Percentiles rank a stretch among this genome's conserved stretches.
Evolutionary conservation across 1,140 invertebrate genomes (phyloP).

Genomic region (Caenorhabditis tropicalis): DNA sequence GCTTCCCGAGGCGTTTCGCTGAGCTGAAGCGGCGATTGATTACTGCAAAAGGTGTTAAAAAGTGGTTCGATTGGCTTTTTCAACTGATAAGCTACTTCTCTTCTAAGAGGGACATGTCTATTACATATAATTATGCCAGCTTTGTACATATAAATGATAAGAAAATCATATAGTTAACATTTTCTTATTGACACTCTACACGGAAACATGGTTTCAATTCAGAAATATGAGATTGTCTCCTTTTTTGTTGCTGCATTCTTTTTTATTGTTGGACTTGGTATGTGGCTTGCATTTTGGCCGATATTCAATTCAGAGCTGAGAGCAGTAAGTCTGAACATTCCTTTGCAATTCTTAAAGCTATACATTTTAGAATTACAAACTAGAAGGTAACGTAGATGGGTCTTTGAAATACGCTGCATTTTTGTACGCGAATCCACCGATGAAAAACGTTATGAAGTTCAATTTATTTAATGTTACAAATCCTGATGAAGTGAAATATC

Average conservation of each 20-base stretch:
- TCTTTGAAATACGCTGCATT: background rate
- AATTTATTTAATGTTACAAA: slow-evolving; percentile 51
- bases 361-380: background rate
- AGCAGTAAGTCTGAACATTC: background rate
- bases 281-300: slow-evolving; percentile 7
- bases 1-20: background rate
- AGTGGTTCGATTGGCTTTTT: background rate
- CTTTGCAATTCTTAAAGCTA: background rate
- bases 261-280: background rate
- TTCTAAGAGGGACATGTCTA: slow-evolving; percentile 26
- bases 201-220: background rate
- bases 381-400: background rate
- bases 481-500: slow-evolving; percentile 47
- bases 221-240: background rate
- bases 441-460: slow-evolving; percentile 49
- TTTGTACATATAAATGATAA: background rate
- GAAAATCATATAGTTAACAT: slow-evolving; percentile 44
- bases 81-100: slow-evolving; percentile 14
- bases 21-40: background rate
- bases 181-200: slow-evolving; percentile 14
- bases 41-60: slow-evolving; percentile 26
- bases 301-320: slow-evolving; percentile 1
- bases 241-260: background rate
- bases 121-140: slow-evolving; percentile 42
- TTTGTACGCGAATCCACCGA: slow-evolving; percentile 16